Percentiles rank a stretch among this genome's conserved stretches.
These are phyloP conservation scores for Acanthopagrus latus DNA, from an alignment of 2,797 vertebrate species.

Conservation along the genomic window DNA sequence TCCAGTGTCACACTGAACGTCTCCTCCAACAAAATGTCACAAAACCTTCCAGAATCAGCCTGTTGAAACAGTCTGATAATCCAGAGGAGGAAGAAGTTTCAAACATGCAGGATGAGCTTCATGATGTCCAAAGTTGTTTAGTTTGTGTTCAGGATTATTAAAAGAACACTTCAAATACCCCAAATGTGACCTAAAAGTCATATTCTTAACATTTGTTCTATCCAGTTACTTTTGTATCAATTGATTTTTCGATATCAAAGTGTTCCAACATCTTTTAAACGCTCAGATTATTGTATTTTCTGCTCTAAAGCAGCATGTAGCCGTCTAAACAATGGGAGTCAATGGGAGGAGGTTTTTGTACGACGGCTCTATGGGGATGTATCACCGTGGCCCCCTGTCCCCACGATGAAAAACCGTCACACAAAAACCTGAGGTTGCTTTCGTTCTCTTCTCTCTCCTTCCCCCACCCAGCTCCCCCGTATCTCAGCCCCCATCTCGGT, in stretches of 20 bases:
- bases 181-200: neutral
- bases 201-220: neutral
- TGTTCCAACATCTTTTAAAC: neutral
- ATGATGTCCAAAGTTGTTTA: neutral
- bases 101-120: slow-evolving; percentile 6
- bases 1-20: slow-evolving; percentile 73
- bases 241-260: neutral
- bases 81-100: slow-evolving; percentile 25
- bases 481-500: slow-evolving; percentile 76
- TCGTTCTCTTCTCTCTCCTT: slow-evolving; percentile 15
- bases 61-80: slow-evolving; percentile 6
- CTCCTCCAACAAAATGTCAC: slow-evolving; percentile 64
- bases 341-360: slow-evolving; percentile 90
- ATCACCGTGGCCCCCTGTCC: slow-evolving; percentile 92
- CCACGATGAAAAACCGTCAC: slow-evolving; percentile 88
- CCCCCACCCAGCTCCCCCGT: slow-evolving; percentile 61
- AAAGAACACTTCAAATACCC: neutral
- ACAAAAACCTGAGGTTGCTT: slow-evolving; percentile 87
- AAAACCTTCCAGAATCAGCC: slow-evolving; percentile 5
- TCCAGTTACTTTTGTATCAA: neutral
- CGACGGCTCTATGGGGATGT: slow-evolving; percentile 80
- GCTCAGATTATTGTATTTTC: neutral
- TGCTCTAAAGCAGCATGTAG: slow-evolving; percentile 11
- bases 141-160: neutral
- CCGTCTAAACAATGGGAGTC: slow-evolving; percentile 24